Conservation (phyloP, 2,113 vertebrate species). For the Gopherus evgoodei region DNA sequence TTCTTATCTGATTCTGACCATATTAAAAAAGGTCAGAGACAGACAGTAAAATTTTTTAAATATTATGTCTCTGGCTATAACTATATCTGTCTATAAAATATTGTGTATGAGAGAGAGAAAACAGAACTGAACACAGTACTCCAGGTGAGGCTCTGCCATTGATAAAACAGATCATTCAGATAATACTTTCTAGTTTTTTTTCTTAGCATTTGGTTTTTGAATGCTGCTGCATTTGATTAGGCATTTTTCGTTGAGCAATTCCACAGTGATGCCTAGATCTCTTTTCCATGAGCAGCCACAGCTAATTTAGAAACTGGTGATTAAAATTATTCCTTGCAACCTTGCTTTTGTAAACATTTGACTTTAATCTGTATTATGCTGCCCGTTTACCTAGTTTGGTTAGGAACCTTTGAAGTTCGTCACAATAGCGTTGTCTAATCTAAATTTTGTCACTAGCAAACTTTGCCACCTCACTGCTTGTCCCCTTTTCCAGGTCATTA, state of each 20-base stretch:
- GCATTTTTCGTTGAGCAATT: not conserved
- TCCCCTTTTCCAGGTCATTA: not conserved
- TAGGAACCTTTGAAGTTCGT: not conserved
- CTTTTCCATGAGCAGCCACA: not conserved
- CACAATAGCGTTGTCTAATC: not conserved
- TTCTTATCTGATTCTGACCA: not conserved
- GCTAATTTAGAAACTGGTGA: not conserved
- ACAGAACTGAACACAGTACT: not conserved
- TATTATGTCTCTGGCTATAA: not conserved
- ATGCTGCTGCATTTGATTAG: not conserved
- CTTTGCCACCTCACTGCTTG: not conserved
- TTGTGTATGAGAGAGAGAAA: not conserved
- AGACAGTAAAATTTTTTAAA: not conserved
- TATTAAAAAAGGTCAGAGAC: not conserved
- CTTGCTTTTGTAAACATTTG: not conserved
- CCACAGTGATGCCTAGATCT: not conserved
- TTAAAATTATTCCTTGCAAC: not conserved
- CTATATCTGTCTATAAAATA: too few species aligned
- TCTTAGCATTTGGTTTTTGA: not conserved
- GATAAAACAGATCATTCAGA: not conserved
- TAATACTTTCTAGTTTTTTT: too few species aligned
- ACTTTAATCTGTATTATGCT: not conserved
- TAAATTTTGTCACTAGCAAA: not conserved
- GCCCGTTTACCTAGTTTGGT: not conserved
- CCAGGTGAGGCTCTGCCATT: not conserved